Evolutionary conservation across 2,888 invertebrate species (phyloP).

Genomic region (Empis stercorea): DNA sequence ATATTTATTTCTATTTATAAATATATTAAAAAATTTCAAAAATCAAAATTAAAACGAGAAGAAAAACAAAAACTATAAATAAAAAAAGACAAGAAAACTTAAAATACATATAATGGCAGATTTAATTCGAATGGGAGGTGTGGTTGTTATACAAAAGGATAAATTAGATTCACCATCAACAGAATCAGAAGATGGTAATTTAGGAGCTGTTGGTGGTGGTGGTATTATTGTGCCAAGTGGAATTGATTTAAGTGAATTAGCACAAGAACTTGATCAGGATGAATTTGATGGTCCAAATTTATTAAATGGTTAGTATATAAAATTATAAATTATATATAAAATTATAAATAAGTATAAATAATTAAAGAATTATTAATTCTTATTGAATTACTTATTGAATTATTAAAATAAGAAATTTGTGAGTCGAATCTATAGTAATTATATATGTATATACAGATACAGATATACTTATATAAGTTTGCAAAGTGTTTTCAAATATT

Average conservation of each 20-base stretch:
- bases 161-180: conserved; percentile 73
- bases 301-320: conserved; percentile 43
- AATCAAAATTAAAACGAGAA: background rate
- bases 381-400: too few species aligned
- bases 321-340: too few species aligned
- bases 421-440: too few species aligned
- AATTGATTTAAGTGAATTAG: conserved; percentile 44
- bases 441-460: too few species aligned
- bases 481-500: too few species aligned
- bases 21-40: background rate
- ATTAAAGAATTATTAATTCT: too few species aligned
- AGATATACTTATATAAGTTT: too few species aligned
- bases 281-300: conserved; percentile 52
- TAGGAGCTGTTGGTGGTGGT: conserved; percentile 36
- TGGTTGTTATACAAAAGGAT: conserved; percentile 55
- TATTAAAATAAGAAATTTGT: too few species aligned
- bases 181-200: conserved; percentile 71
- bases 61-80: background rate
- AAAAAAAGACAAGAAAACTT: conserved; percentile 1
- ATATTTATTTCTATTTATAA: background rate
- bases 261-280: conserved; percentile 54
- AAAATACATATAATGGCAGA: too few species aligned
- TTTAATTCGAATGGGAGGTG: conserved; percentile 55
- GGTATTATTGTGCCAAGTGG: conserved; percentile 24
- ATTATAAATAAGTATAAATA: too few species aligned